Conservation (phyloP, 2,113 vertebrate species). For the Clupea harengus region DNA sequence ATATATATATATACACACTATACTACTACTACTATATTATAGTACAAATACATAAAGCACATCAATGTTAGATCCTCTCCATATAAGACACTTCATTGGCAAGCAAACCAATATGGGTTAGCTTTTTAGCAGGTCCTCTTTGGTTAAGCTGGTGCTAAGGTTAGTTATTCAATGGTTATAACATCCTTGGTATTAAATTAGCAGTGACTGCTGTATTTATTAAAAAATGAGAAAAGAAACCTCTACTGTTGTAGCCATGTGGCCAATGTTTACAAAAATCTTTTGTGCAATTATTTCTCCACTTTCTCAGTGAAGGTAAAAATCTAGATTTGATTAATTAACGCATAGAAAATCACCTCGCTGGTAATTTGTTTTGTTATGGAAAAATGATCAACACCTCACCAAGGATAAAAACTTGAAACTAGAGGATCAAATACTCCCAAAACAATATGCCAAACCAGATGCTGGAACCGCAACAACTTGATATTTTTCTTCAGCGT, state of each 20-base stretch:
- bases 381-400: too few species aligned
- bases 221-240: background rate
- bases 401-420: background rate
- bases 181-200: too few species aligned
- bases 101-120: too few species aligned
- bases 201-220: background rate
- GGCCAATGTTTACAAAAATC: too few species aligned
- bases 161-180: too few species aligned
- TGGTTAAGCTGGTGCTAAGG: too few species aligned
- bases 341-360: background rate
- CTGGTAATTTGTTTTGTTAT: too few species aligned
- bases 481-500: background rate
- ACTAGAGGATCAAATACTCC: background rate
- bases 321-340: background rate
- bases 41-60: too few species aligned
- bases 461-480: background rate
- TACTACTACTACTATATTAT: too few species aligned
- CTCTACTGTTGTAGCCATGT: background rate
- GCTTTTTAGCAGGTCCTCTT: background rate
- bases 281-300: background rate
- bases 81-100: background rate
- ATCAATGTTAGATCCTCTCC: background rate
- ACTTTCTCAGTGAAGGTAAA: background rate
- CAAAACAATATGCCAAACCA: background rate
- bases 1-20: too few species aligned